Conservation (phyloP, 2,113 vertebrate species). For the Brachyhypopomus occidentalis region DNA sequence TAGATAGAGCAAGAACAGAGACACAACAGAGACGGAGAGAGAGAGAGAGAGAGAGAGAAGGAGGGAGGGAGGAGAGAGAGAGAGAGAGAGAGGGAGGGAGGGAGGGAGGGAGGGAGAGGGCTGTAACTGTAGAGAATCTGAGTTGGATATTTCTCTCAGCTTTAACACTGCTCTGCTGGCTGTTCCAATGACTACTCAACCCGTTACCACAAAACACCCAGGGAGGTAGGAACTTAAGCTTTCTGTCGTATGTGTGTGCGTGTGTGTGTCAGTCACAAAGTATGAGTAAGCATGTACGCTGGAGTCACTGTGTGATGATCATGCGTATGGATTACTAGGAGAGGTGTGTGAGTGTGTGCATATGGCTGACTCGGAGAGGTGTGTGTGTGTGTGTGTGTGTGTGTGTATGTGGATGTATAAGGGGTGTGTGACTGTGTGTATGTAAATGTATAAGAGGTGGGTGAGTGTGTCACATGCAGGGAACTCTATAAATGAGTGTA, state of each 20-base stretch:
- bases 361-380: background rate
- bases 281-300: slow-evolving; percentile 1
- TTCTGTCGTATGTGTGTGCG: slow-evolving; percentile 26
- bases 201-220: slow-evolving; percentile 66
- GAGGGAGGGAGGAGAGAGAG: slow-evolving; percentile 48
- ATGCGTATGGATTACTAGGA: slow-evolving; percentile 9
- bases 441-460: slow-evolving; percentile 42
- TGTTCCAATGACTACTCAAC: slow-evolving; percentile 74
- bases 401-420: background rate
- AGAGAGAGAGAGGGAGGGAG: slow-evolving; percentile 38
- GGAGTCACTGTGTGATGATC: background rate
- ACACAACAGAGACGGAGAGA: slow-evolving; percentile 33
- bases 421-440: slow-evolving; percentile 17
- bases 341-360: slow-evolving; percentile 23
- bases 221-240: slow-evolving; percentile 71
- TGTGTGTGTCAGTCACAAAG: slow-evolving; percentile 23
- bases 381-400: slow-evolving; percentile 5
- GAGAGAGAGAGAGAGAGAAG: slow-evolving; percentile 54
- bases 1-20: slow-evolving; percentile 35
- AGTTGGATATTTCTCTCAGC: slow-evolving; percentile 75
- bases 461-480: slow-evolving; percentile 22
- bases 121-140: slow-evolving; percentile 59
- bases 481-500: slow-evolving; percentile 23
- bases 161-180: slow-evolving; percentile 61
- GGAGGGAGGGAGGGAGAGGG: slow-evolving; percentile 57